These are phyloP conservation scores for Andrena haemorrhoa DNA, from an alignment of 2,888 invertebrate genomes.

Conservation along the genomic window DNA sequence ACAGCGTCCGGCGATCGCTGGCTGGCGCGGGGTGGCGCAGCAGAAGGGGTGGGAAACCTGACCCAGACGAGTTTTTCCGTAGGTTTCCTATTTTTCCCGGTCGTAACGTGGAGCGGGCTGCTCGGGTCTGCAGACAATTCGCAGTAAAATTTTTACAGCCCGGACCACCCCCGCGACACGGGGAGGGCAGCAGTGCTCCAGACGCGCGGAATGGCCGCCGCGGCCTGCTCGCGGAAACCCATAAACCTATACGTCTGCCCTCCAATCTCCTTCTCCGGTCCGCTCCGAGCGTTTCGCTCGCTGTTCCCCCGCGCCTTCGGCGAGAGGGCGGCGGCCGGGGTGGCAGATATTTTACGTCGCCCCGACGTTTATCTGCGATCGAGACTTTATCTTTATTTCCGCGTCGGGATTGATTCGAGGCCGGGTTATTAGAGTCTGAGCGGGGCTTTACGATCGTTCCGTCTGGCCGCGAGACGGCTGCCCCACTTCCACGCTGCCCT, in stretches of 20 bases:
- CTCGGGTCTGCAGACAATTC: conserved; percentile 84
- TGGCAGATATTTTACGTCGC: conserved; percentile 57
- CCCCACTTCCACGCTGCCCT: neutral
- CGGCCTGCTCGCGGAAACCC: conserved; percentile 82
- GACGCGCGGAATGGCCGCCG: conserved; percentile 78
- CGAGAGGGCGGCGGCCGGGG: neutral
- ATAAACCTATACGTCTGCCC: conserved; percentile 80
- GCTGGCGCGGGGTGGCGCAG: conserved; percentile 47
- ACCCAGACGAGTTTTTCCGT: conserved; percentile 83
- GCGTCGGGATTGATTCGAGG: conserved; percentile 58
- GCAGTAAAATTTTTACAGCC: conserved; percentile 85
- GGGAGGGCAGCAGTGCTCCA: conserved; percentile 75
- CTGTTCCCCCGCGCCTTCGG: conserved; percentile 41
- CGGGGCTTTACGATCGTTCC: conserved; percentile 51
- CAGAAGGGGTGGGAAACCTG: conserved; percentile 67
- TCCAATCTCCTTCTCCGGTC: conserved; percentile 71
- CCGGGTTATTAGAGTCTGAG: conserved; percentile 54
- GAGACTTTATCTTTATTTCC: conserved; percentile 64
- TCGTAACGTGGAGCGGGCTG: conserved; percentile 79
- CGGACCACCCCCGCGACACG: conserved; percentile 66
- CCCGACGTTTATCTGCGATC: conserved; percentile 64
- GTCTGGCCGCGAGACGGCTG: conserved; percentile 17
- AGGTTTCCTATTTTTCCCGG: conserved; percentile 83
- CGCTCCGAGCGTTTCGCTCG: conserved; percentile 28
- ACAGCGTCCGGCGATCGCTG: conserved; percentile 54